These are phyloP conservation scores for Lucilia sericata DNA, from an alignment of 1,140 invertebrate genomes.

Conservation along the genomic window DNA sequence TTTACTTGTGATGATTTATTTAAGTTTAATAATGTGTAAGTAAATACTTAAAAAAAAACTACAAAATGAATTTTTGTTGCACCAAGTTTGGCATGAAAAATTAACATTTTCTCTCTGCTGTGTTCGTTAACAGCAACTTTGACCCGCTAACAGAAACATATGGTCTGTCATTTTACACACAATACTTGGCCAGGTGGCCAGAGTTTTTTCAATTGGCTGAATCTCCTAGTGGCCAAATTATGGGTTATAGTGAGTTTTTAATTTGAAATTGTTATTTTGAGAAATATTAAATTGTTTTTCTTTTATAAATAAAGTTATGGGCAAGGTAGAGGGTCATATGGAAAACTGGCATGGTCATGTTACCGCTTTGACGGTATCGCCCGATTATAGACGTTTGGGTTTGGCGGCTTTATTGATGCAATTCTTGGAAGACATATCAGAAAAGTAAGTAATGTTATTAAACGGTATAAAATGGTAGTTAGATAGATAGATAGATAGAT, in stretches of 20 bases:
- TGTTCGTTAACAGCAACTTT: slow-evolving; percentile 79
- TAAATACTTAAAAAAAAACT: neutral
- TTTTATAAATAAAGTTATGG: slow-evolving; percentile 84
- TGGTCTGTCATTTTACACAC: slow-evolving; percentile 96
- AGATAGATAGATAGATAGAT: too few relatives aligned
- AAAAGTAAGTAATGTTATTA: slow-evolving; percentile 77
- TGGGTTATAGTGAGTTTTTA: slow-evolving; percentile 94
- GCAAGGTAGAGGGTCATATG: slow-evolving; percentile 94
- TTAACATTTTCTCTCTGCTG: slow-evolving; percentile 21
- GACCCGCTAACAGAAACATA: slow-evolving; percentile 98
- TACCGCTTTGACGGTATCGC: slow-evolving; percentile 96
- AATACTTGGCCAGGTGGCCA: slow-evolving; percentile 98
- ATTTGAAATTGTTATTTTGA: neutral
- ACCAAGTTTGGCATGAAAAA: neutral
- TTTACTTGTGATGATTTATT: slow-evolving; percentile 96
- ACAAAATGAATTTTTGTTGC: neutral
- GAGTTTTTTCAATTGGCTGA: slow-evolving; percentile 98
- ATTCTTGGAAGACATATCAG: slow-evolving; percentile 94
- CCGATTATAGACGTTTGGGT: slow-evolving; percentile 90
- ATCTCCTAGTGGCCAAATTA: slow-evolving; percentile 93
- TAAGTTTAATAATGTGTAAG: slow-evolving; percentile 95
- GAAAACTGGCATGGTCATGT: slow-evolving; percentile 99
- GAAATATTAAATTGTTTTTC: neutral
- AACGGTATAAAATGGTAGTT: too few relatives aligned
- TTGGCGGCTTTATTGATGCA: slow-evolving; percentile 96